A percentile compares a stretch with the other conserved stretches of the same genome.
Evolutionary conservation across 1,140 invertebrate species (phyloP).

Genomic region (Heliothis virescens): DNA sequence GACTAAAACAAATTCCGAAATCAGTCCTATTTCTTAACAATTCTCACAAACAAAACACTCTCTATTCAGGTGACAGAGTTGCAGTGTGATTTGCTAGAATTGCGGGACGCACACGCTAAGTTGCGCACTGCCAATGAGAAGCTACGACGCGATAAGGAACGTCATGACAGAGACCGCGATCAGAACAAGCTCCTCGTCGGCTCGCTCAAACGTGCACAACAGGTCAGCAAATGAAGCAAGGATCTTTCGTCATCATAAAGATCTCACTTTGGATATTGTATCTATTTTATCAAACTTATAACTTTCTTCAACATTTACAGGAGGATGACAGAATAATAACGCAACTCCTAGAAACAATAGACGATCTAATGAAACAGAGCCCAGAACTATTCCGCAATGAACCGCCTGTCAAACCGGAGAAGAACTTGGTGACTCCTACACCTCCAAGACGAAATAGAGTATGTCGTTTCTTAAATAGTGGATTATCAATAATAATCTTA

Average conservation of each 20-base stretch:
- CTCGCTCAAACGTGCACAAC: constrained; percentile 82
- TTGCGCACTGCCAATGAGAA: constrained; percentile 97
- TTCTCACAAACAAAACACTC: neutral
- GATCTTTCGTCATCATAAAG: too few species aligned
- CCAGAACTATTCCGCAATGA: constrained; percentile 88
- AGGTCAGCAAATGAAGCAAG: constrained; percentile 61
- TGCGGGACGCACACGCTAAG: constrained; percentile 96
- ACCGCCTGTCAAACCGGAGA: constrained; percentile 71
- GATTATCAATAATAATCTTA: neutral
- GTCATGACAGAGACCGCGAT: constrained; percentile 93
- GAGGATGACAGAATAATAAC: constrained; percentile 90
- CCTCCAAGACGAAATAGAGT: constrained; percentile 84
- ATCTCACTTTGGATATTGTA: too few species aligned
- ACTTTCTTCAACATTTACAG: constrained; percentile 54
- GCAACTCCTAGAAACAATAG: constrained; percentile 91
- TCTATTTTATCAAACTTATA: too few species aligned
- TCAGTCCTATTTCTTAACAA: too few species aligned
- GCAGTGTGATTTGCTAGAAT: constrained; percentile 94
- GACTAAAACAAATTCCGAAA: too few species aligned
- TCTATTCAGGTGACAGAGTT: constrained; percentile 87
- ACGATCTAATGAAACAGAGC: constrained; percentile 91
- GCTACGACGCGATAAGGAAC: constrained; percentile 94
- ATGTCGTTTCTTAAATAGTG: constrained; percentile 44
- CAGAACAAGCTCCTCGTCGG: constrained; percentile 87
- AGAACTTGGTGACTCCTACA: constrained; percentile 79